Evolutionary conservation across 2,888 invertebrate species (phyloP).

Genomic region (Epinotia demarniana): DNA sequence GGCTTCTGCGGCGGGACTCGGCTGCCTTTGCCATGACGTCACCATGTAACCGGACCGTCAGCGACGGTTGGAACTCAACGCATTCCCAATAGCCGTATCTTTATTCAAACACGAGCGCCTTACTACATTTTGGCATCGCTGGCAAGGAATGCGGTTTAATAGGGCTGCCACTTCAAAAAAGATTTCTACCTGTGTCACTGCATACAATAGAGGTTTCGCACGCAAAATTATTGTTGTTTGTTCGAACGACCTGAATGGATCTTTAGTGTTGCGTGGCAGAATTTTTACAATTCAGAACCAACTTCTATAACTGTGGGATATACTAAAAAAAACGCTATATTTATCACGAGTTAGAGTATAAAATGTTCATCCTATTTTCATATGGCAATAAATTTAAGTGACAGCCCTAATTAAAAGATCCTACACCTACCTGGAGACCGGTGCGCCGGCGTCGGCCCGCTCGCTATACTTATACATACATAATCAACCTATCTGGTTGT

Average conservation of each 20-base stretch:
- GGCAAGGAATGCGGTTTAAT: slow-evolving; percentile 35
- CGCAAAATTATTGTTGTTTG: slow-evolving; percentile 14
- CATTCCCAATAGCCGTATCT: slow-evolving; percentile 4
- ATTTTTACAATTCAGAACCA: neutral
- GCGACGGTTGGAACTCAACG: slow-evolving; percentile 59
- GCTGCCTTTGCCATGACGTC: slow-evolving; percentile 79
- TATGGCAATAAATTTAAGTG: neutral
- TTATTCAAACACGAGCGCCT: neutral
- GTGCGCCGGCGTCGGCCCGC: slow-evolving; percentile 8
- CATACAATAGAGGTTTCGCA: slow-evolving; percentile 19
- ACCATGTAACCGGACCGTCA: slow-evolving; percentile 66
- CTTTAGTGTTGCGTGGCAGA: neutral
- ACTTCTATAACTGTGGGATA: neutral
- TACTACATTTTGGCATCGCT: slow-evolving; percentile 7
- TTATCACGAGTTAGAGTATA: neutral
- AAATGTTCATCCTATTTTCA: neutral
- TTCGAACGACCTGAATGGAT: neutral
- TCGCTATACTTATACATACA: neutral
- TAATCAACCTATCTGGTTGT: slow-evolving; percentile 18
- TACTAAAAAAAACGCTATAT: neutral
- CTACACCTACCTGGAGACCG: slow-evolving; percentile 11
- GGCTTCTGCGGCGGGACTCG: slow-evolving; percentile 74
- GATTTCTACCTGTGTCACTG: slow-evolving; percentile 18
- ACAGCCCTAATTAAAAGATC: slow-evolving; percentile 14
- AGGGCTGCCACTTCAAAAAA: slow-evolving; percentile 39